Base-by-base conservation (phyloP, 2,797 vertebrate genomes). In the Mus spretus region DNA sequence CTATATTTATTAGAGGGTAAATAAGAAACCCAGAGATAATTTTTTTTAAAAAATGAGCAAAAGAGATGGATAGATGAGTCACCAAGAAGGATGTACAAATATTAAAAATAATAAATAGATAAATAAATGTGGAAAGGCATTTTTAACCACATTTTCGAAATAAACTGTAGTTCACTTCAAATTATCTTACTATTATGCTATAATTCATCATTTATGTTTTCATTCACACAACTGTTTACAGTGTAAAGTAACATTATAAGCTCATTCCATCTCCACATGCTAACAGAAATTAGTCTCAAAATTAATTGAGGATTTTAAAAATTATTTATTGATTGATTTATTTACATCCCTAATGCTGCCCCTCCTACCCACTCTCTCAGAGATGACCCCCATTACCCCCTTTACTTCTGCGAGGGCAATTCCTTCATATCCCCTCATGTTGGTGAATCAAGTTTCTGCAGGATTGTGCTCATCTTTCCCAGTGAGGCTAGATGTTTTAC, bases 161-260 rank as follows among this genome's bases (percentile, higher is more conserved):
- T 72, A 91, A 86, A 91, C 28, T 61, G 50, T 1, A 90, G 31
- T 44, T 44, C 90, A 85, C 24, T 34, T 79, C 72, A 85, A 79
- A 57, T 59, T 85, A 22, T 57, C 53, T 90, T 79, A 50, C 17
- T 19, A 50, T 94, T 70, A 61, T 24, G 40, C 7, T 24, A 22
- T 79, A 79, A 31, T 94, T 85, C 17, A 79, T 79, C 85, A 67
- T 85, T 22, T 59, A 24, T 77, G 17, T 72, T 91, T 85, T 86
- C 55, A 91, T 53, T 61, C n/a, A 40, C 8, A 57, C 15, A 79
- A 50, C 40, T 65, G 3, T 65, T 86, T 91, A 74, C 0, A 91
- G 44, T 79, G 40, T 24, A 80, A 59, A 26, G 14, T 61, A 40
- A 53, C n/a, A 61, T 83, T 83, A 75, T n/a, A 37, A 67, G 10